phyloP scores from a whole-genome alignment of 2,797 vertebrate genomes.

The Ctenosaura bakeri region DNA sequence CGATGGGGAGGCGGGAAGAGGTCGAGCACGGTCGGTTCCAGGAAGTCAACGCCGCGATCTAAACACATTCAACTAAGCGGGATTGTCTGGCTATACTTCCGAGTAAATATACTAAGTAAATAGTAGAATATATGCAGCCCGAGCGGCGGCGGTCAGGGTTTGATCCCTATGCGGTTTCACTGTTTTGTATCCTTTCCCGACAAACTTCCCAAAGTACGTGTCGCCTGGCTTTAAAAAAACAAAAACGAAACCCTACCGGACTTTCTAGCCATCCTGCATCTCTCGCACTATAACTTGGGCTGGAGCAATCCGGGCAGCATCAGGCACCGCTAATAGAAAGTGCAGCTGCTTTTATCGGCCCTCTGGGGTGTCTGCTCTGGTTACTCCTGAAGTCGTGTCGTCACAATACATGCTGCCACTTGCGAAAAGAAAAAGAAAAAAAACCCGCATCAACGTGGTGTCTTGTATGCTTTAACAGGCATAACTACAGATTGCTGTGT shows the following conservation, averaged over 20 bases:
- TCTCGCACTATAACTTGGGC: neutral
- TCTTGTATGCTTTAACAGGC: conserved; percentile 58
- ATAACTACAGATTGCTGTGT: conserved; percentile 57
- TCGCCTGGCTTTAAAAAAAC: neutral
- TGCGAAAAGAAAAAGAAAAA: neutral
- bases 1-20: no score
- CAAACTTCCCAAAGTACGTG: neutral
- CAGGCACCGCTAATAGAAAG: neutral
- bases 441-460: neutral
- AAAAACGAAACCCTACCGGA: no score
- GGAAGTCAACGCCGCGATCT: neutral
- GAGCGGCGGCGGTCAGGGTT: neutral
- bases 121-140: neutral
- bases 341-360: no score
- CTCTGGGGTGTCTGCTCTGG: neutral
- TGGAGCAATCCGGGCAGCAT: neutral
- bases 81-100: neutral
- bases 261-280: neutral
- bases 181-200: neutral
- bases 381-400: neutral
- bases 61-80: neutral
- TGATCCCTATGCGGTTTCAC: neutral
- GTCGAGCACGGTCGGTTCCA: no score
- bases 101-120: neutral
- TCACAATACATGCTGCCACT: neutral